phyloP scores from a whole-genome alignment of 2,113 vertebrate species.

The Lucifuga dentata region DNA sequence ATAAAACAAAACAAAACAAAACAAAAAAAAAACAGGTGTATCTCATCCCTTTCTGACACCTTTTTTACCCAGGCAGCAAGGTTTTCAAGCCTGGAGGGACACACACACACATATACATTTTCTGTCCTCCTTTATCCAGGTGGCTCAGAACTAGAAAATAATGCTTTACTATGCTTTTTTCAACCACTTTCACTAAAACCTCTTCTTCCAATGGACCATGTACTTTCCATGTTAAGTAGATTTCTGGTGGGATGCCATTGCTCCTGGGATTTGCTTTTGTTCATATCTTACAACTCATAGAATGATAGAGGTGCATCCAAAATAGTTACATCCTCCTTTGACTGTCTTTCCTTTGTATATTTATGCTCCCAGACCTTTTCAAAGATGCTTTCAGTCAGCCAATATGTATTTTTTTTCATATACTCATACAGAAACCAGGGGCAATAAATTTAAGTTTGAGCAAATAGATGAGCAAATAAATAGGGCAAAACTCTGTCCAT shows the following conservation, averaged over 20 bases:
- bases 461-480: slow-evolving; percentile 11
- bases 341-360: slow-evolving; percentile 39
- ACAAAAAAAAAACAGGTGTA: slow-evolving; percentile 45
- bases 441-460: slow-evolving; percentile 16
- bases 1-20: too few relatives aligned
- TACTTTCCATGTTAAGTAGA: slow-evolving; percentile 29
- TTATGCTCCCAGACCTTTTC: slow-evolving; percentile 36
- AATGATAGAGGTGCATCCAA: slow-evolving; percentile 25
- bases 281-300: slow-evolving; percentile 41
- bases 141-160: slow-evolving; percentile 24
- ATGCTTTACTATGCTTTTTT: neutral
- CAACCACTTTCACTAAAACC: slow-evolving; percentile 5
- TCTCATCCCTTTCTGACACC: slow-evolving; percentile 47
- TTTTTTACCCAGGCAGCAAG: slow-evolving; percentile 8
- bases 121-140: slow-evolving; percentile 16
- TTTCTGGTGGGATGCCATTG: slow-evolving; percentile 29
- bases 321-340: slow-evolving; percentile 33
- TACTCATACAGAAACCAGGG: slow-evolving; percentile 1
- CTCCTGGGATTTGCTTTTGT: slow-evolving; percentile 44
- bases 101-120: slow-evolving; percentile 13
- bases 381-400: slow-evolving; percentile 27
- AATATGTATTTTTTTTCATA: slow-evolving; percentile 20
- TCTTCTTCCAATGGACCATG: neutral
- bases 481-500: too few relatives aligned
- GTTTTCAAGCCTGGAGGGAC: neutral